phyloP scores from a whole-genome alignment of 2,888 invertebrate species.

The Agrochola litura region DNA sequence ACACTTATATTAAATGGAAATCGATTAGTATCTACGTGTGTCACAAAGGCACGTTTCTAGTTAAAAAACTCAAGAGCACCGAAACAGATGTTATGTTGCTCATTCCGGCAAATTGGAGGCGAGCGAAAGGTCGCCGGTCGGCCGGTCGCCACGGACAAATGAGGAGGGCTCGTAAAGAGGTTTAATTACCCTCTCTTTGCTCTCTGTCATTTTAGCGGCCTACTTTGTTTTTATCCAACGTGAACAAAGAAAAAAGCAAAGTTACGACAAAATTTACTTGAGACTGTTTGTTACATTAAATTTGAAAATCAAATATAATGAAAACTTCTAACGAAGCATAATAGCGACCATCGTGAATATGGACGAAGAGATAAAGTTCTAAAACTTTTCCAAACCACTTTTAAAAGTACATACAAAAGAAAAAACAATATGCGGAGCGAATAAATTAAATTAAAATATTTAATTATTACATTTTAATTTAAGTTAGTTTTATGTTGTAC shows the following conservation, averaged over 20 bases:
- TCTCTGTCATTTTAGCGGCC: constrained; percentile 73
- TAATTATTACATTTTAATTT: constrained; percentile 43
- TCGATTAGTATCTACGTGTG: constrained; percentile 37
- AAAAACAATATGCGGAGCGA: constrained; percentile 18
- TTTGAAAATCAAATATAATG: constrained; percentile 34
- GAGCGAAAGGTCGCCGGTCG: constrained; percentile 67
- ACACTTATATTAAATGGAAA: constrained; percentile 30
- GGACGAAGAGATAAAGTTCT: constrained; percentile 23
- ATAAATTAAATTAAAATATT: constrained; percentile 41
- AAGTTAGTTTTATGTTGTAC: constrained; percentile 25
- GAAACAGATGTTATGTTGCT: constrained; percentile 68
- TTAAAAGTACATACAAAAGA: constrained; percentile 4
- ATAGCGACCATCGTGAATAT: constrained; percentile 22
- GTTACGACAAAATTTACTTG: constrained; percentile 42
- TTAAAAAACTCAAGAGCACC: constrained; percentile 63
- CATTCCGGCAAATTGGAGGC: constrained; percentile 71
- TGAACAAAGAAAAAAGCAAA: constrained; percentile 60
- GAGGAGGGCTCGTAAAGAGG: constrained; percentile 77
- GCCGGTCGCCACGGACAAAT: constrained; percentile 72
- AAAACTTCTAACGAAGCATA: constrained; percentile 20
- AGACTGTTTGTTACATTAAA: constrained; percentile 41
- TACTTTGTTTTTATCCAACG: constrained; percentile 68
- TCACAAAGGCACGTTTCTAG: constrained; percentile 57
- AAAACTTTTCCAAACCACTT: constrained; percentile 14
- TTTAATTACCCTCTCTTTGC: constrained; percentile 78